Evolutionary conservation across 2,888 invertebrate species (phyloP), one percentile per base, ranked within the genome.

Genomic region (Sycophila texana): DNA sequence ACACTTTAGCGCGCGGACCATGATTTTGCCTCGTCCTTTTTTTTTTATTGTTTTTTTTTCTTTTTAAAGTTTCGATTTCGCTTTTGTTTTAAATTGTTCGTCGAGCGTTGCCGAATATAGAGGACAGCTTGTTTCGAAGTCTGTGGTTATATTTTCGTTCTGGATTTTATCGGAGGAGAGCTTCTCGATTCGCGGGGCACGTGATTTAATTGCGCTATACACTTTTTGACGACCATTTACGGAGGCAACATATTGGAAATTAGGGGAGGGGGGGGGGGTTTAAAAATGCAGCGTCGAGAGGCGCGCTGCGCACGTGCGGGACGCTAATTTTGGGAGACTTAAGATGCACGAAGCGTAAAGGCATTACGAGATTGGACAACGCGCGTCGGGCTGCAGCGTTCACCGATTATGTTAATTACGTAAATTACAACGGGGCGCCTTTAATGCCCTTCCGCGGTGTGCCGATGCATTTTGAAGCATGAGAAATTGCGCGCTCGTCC

Each of bases 341-440:
- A 68, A 71, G 72, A 68, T 77, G 81, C 83, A 83, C 82, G 83
- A 85, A 84, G 86, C 82, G 85, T 86, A 82, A 86, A 83, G 76
- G 65, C 72, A 81, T 77, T 79, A 82, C 77, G 71, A 83, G 83
- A 86, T 85, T 81, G 86, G 86, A 85, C 85, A 83, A 79, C 82
- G 76, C 75, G 78, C 80, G 82, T 86, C 83, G 80, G 57, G 82
- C 70, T 79, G 81, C 82, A 80, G 82, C 82, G 84, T 79, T 80
- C 84, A 83, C 80, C 84, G 84, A 87, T 87, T 86, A 85, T 86
- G 85, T 84, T 86, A 86, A 86, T 75, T 57, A 70, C 53, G 66
- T 81, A 81, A 73, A 74, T 74, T 68, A 72, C 67, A 61, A 66
- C 63, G 68, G 26, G 47, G 30, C 26, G 47, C 51, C 72, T 51